Evolutionary conservation across 2,797 vertebrate genomes (phyloP).

Genomic region (Myotis vivesi): DNA sequence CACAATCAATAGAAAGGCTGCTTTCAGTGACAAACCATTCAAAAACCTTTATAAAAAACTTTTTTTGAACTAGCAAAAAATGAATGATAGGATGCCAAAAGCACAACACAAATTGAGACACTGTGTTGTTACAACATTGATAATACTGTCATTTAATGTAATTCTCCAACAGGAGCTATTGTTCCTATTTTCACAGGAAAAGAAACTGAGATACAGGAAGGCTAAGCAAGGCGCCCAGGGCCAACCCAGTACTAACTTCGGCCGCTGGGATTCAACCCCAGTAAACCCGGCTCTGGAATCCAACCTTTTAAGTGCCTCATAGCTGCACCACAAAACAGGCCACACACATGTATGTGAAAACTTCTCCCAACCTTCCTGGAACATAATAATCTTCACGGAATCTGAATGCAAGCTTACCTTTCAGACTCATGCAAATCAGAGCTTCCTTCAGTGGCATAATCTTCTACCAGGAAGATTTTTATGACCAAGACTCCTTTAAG

Average conservation of each 20-base stretch:
- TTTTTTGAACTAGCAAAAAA: background rate
- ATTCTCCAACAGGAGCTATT: background rate
- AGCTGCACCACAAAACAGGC: background rate
- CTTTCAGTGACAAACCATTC: background rate
- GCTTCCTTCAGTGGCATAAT: background rate
- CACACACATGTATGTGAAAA: background rate
- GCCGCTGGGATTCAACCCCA: background rate
- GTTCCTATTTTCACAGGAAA: background rate
- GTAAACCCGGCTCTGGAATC: background rate
- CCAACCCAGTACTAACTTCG: background rate
- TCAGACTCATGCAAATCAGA: background rate
- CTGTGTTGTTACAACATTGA: background rate
- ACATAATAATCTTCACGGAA: background rate
- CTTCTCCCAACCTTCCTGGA: background rate
- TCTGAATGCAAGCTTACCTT: background rate
- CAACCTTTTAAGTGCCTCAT: background rate
- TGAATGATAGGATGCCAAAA: background rate
- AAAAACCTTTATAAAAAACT: background rate
- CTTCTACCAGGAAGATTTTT: background rate
- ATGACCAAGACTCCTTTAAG: background rate
- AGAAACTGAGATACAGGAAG: background rate
- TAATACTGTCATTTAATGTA: background rate
- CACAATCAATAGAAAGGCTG: background rate
- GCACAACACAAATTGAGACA: background rate
- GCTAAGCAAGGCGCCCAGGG: background rate